phyloP scores from a whole-genome alignment of 2,888 invertebrate genomes.

The Mongoloraphidia duomilia region DNA sequence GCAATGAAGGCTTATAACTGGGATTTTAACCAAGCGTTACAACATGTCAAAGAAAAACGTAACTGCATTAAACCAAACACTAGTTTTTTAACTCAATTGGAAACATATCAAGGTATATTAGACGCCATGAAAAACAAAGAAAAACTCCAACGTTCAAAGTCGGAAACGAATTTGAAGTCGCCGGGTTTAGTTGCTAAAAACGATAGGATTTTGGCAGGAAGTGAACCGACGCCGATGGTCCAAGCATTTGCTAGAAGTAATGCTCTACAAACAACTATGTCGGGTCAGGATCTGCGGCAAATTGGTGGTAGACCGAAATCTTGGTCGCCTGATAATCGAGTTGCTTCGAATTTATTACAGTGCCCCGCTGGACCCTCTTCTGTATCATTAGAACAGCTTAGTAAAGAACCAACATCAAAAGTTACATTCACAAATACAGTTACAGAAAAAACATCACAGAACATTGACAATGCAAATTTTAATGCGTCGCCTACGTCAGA shows the following conservation, averaged over 20 bases:
- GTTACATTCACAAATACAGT: slow-evolving; percentile 16
- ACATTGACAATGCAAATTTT: slow-evolving; percentile 8
- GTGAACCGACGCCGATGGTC: slow-evolving; percentile 45
- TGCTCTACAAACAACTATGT: slow-evolving; percentile 18
- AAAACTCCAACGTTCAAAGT: slow-evolving; percentile 82
- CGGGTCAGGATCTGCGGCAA: slow-evolving; percentile 23
- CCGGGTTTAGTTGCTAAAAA: slow-evolving; percentile 44
- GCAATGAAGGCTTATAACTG: slow-evolving; percentile 96
- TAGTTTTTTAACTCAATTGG: slow-evolving; percentile 85
- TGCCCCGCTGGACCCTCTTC: slow-evolving; percentile 38
- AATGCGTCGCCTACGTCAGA: slow-evolving; percentile 1
- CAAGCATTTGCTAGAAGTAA: slow-evolving; percentile 31
- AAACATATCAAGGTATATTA: slow-evolving; percentile 90
- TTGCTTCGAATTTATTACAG: slow-evolving; percentile 42
- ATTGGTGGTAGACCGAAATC: slow-evolving; percentile 44
- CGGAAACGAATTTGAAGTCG: slow-evolving; percentile 76
- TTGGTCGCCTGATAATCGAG: slow-evolving; percentile 56
- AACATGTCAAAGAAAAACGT: slow-evolving; percentile 80
- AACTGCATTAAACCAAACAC: slow-evolving; percentile 93
- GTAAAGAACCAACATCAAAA: slow-evolving; percentile 22
- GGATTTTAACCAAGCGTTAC: slow-evolving; percentile 78
- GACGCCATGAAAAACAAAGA: slow-evolving; percentile 94
- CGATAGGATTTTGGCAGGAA: slow-evolving; percentile 37
- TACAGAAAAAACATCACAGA: slow-evolving; percentile 9
- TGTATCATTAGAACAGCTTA: slow-evolving; percentile 52